Percentiles rank a stretch among this genome's conserved stretches.
Conservation (phyloP, 2,888 invertebrate species). For the Caenorhabditis zanzibari region DNA sequence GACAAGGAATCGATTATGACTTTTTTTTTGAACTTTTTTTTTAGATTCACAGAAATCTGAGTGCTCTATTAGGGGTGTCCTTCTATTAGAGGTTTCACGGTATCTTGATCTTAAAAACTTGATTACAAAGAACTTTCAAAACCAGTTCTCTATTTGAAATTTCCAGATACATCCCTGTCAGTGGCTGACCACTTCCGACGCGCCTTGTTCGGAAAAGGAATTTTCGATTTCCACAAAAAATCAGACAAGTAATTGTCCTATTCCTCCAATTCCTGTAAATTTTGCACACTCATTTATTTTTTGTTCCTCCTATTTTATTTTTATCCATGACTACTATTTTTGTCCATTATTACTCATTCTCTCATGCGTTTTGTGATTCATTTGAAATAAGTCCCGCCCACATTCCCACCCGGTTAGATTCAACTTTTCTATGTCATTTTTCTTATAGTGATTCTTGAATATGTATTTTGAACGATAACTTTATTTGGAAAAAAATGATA, state of each 20-base stretch:
- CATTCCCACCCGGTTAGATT: slow-evolving; percentile 39
- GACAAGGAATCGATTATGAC: background rate
- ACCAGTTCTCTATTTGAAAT: background rate
- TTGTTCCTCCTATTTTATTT: background rate
- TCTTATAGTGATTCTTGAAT: background rate
- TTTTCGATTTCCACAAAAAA: slow-evolving; percentile 53
- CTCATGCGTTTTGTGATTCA: slow-evolving; percentile 1
- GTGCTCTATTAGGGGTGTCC: no score
- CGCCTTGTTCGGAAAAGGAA: slow-evolving; percentile 65
- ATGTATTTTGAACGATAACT: slow-evolving; percentile 6
- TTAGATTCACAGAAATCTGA: no score
- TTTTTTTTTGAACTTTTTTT: no score
- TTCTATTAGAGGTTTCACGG: no score
- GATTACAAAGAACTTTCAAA: no score
- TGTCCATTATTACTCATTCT: slow-evolving; percentile 11
- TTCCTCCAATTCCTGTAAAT: slow-evolving; percentile 25
- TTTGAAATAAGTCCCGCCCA: slow-evolving; percentile 11
- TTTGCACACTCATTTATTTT: slow-evolving; percentile 37
- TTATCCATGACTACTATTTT: slow-evolving; percentile 15
- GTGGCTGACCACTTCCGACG: slow-evolving; percentile 71
- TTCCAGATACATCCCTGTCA: slow-evolving; percentile 63
- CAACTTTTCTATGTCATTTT: slow-evolving; percentile 32
- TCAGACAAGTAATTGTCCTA: slow-evolving; percentile 12
- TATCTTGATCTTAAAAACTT: no score
- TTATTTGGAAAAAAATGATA: slow-evolving; percentile 32